phyloP scores from a whole-genome alignment of 2,113 vertebrate species.

The Ameiurus melas region DNA sequence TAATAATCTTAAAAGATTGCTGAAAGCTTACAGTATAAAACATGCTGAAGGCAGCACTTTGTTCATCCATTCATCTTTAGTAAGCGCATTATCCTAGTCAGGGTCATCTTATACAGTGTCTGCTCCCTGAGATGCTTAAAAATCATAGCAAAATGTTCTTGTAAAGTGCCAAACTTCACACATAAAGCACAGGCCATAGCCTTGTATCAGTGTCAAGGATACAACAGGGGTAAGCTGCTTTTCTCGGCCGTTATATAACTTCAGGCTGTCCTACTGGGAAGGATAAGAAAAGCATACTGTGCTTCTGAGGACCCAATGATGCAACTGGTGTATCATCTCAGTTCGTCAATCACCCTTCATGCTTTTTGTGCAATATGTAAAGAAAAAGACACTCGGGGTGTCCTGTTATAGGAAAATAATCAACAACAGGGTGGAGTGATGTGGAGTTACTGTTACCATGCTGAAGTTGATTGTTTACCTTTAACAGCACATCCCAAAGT shows the following conservation, averaged over 20 bases:
- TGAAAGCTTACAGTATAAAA: not conserved
- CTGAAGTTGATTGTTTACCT: not conserved
- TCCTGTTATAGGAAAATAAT: not conserved
- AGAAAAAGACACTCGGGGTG: too few species aligned
- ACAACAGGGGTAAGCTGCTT: not conserved
- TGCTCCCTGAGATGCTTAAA: not conserved
- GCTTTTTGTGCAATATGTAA: not conserved
- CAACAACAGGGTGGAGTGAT: not conserved
- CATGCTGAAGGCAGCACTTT: not conserved
- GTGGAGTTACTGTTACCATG: not conserved
- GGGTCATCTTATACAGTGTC: not conserved
- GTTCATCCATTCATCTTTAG: not conserved
- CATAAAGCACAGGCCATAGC: not conserved
- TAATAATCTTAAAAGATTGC: not conserved
- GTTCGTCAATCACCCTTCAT: not conserved
- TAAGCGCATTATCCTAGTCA: not conserved
- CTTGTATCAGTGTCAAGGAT: conserved; percentile 12
- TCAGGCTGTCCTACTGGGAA: not conserved
- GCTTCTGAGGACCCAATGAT: not conserved
- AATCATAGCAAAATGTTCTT: not conserved
- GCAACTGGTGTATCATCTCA: not conserved
- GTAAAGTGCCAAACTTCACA: not conserved
- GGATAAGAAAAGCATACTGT: not conserved
- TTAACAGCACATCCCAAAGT: not conserved
- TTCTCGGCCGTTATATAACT: not conserved